Percentiles rank a stretch among this genome's conserved stretches.
Conservation (phyloP, 2,888 invertebrate species). For the Schizaphis graminum region DNA sequence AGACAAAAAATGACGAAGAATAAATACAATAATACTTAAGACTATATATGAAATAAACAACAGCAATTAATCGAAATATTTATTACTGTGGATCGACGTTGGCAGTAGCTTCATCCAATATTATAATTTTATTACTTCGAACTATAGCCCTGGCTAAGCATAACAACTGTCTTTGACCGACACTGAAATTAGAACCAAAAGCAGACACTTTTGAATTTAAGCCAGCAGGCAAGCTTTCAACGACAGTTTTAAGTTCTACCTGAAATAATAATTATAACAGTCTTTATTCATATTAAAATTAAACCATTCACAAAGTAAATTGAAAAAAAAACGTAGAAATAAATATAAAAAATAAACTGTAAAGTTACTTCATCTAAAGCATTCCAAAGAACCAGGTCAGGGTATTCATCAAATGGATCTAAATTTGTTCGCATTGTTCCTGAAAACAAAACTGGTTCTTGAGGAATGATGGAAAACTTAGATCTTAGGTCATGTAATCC, state of each 20-base stretch:
- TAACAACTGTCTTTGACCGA: constrained; percentile 91
- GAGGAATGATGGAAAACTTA: constrained; percentile 86
- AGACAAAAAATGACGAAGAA: neutral
- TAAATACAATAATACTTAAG: neutral
- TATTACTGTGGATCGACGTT: constrained; percentile 87
- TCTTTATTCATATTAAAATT: neutral
- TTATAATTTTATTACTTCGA: constrained; percentile 85
- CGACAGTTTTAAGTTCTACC: neutral
- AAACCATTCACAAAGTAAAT: neutral
- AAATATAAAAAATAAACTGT: neutral
- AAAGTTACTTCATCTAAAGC: neutral
- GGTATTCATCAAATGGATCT: constrained; percentile 88
- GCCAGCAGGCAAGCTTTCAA: constrained; percentile 75
- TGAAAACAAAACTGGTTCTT: constrained; percentile 87
- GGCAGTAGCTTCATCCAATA: constrained; percentile 93
- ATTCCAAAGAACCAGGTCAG: constrained; percentile 81
- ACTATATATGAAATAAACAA: neutral
- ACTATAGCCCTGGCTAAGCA: constrained; percentile 91
- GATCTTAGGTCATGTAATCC: constrained; percentile 83
- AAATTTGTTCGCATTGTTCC: constrained; percentile 90
- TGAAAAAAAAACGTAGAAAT: neutral
- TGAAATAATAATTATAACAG: neutral
- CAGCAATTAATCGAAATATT: neutral
- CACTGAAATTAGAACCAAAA: constrained; percentile 87
- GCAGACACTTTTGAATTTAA: constrained; percentile 81